Evolutionary conservation across 1,140 invertebrate genomes (phyloP).

Genomic region (Macrotrachela quadricornifera): DNA sequence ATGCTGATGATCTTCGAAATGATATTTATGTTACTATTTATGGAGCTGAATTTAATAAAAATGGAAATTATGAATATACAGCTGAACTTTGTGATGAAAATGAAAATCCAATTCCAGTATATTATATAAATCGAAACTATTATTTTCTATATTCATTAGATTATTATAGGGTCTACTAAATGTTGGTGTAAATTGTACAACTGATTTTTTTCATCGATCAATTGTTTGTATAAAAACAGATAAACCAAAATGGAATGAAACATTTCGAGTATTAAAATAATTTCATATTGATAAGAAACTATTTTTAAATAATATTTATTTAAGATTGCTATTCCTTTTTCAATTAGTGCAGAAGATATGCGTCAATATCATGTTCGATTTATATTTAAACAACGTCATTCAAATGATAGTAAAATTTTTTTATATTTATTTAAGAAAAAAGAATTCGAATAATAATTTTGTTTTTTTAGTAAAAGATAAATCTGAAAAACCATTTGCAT

Average conservation of each 20-base stretch:
- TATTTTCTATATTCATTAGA: background rate
- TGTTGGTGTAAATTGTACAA: background rate
- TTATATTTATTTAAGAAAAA: background rate
- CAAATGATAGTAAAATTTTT: background rate
- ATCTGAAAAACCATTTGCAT: too few relatives aligned
- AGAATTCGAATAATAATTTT: background rate
- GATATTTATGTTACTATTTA: slow-evolving; percentile 2
- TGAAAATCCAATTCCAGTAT: background rate
- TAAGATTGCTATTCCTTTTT: background rate
- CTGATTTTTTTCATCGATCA: slow-evolving; percentile 4
- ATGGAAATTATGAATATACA: slow-evolving; percentile 2
- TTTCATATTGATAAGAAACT: background rate
- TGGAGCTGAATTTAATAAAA: slow-evolving; percentile 6
- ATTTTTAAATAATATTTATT: background rate
- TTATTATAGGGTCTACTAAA: background rate
- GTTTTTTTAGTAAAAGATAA: too few relatives aligned
- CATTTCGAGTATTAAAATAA: background rate
- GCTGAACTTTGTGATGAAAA: background rate
- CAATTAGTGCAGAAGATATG: too few relatives aligned
- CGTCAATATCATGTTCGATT: background rate
- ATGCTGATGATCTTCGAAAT: slow-evolving; percentile 3
- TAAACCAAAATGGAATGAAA: slow-evolving; percentile 9
- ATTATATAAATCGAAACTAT: background rate
- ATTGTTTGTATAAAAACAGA: slow-evolving; percentile 5
- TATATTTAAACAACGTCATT: background rate